phyloP scores from a whole-genome alignment of 2,797 vertebrate genomes.

The Eulemur coronatus region DNA sequence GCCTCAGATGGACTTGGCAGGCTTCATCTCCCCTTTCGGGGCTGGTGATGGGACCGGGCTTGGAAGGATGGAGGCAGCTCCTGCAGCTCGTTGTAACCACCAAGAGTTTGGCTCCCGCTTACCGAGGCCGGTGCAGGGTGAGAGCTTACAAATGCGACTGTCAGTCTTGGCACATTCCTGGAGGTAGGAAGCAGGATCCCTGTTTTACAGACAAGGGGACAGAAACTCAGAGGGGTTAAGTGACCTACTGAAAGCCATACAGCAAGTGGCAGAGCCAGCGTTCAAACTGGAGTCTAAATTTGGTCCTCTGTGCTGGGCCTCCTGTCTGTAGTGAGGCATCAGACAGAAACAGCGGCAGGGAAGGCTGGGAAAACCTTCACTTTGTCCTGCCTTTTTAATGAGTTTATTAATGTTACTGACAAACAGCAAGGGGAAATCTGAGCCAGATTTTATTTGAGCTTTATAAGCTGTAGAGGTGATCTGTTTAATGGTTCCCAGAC shows the following conservation, averaged over 20 bases:
- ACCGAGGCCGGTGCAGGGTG: neutral
- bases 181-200: neutral
- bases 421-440: neutral
- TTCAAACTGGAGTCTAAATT: neutral
- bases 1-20: neutral
- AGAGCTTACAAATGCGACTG: neutral
- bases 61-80: neutral
- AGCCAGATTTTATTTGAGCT: neutral
- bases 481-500: neutral
- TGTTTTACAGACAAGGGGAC: neutral
- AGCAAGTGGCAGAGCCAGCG: neutral
- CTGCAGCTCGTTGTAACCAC: neutral
- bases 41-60: neutral
- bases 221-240: neutral
- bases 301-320: neutral
- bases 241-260: neutral
- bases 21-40: neutral
- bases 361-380: neutral
- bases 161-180: neutral
- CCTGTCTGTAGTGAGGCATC: neutral
- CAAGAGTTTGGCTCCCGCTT: neutral
- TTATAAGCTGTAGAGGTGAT: neutral
- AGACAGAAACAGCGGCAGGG: neutral
- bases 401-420: neutral
- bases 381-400: neutral